Evolutionary conservation across 30 jellyfish, hydroid and myxozoan genomes (phyloP).

Genomic region (Hydractinia echinata): DNA sequence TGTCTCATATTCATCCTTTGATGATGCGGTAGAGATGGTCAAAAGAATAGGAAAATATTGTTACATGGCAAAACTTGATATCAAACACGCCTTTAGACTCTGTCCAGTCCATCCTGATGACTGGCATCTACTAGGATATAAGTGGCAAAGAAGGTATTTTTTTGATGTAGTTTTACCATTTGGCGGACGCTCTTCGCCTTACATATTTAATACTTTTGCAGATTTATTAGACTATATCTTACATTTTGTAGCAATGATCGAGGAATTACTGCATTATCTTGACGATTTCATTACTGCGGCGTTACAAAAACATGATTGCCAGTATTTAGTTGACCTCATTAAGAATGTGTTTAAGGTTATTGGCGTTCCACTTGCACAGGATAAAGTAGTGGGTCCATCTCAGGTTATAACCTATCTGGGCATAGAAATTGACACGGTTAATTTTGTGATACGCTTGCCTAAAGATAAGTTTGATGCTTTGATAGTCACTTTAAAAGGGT

Average conservation of each 20-base stretch:
- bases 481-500: no score
- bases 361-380: no score
- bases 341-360: no score
- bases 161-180: background rate
- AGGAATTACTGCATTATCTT: background rate
- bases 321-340: no score
- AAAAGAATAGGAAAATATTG: conserved; percentile 25
- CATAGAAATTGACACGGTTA: no score
- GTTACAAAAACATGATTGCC: no score
- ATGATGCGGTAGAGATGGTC: conserved; percentile 28
- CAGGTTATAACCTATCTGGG: no score
- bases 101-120: conserved; percentile 43
- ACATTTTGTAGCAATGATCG: background rate
- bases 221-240: background rate
- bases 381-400: no score
- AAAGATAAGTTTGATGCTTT: no score
- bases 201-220: background rate
- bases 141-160: background rate
- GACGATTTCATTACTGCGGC: no score
- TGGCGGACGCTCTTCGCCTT: conserved; percentile 1
- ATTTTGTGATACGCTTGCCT: no score
- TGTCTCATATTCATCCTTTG: conserved; percentile 29
- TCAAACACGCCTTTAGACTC: conserved; percentile 41
- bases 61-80: conserved; percentile 39
- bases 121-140: conserved; percentile 43